Evolutionary conservation across 2,888 invertebrate genomes (phyloP), one percentile per base, ranked within the genome.

Genomic region (Polydesmus complanatus): DNA sequence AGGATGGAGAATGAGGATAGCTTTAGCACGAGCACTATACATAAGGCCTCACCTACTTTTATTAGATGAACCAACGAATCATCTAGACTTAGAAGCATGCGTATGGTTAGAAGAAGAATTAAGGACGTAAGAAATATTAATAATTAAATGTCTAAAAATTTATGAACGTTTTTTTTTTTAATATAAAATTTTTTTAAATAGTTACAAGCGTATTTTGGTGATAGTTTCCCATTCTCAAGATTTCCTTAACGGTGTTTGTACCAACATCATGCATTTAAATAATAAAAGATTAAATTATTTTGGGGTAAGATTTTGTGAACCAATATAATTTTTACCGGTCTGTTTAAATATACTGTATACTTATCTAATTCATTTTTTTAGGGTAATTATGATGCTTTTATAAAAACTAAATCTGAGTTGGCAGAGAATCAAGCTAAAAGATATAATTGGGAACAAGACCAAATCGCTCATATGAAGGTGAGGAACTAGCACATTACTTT

Each of bases 401-500:
- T 92, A 8, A 85, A 89, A 67, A 99, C 97, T 1, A 80, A 95
- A 64, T 80, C 87, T 80, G 98, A 99, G 73, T 78, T 96, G 68
- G 78, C 95, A 65, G 98, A 98, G 75, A 98, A 98, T 75, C 98
- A 99, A 77, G 89, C 88, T 83, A 99, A 99, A 74, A 92, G 93
- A 71, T 98, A 96, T 77, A 93, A 95, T 70, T 98, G 98, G 98
- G 97, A 99, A 75, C 98, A 99, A 74, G 94, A 95, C 76, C 97
- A 98, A 77, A 97, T 99, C 65, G 81, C 92, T 63, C 93, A 98
- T 71, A 99, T 98, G 97, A 98, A 98, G 82, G 88, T 85, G 72
- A 61, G 64, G 58, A 49, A 27, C 54, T n/a, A n/a, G 54, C 2
- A 26, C 27, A 23, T 50, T 14, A 19, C 5, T 37, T 8, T 37